These are phyloP conservation scores for Neodon shergylaensis DNA, from an alignment of 2,113 vertebrate genomes.

Conservation along the genomic window DNA sequence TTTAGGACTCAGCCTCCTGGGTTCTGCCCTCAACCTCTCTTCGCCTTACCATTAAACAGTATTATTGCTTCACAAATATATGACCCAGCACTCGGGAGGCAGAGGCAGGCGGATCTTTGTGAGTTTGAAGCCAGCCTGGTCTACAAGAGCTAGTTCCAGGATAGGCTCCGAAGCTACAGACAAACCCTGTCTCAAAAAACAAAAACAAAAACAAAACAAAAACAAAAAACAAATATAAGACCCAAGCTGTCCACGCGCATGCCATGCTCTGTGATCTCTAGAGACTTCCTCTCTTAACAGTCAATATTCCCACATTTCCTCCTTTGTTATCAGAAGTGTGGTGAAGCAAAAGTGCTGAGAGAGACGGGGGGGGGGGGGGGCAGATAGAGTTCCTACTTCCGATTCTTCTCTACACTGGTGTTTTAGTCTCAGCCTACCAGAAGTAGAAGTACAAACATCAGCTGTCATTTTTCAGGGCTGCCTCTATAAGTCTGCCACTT, in stretches of 20 bases:
- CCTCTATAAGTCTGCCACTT: not conserved
- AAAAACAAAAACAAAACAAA: too few relatives aligned
- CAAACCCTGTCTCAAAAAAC: too few relatives aligned
- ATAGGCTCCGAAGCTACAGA: too few relatives aligned
- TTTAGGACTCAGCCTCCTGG: not conserved
- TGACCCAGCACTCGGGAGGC: not conserved
- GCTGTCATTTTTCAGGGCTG: not conserved
- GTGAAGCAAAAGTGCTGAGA: too few relatives aligned
- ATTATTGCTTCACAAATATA: not conserved
- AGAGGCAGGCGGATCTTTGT: too few relatives aligned
- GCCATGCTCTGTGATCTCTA: not conserved
- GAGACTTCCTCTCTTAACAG: not conserved
- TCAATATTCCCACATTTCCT: not conserved
- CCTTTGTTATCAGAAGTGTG: too few relatives aligned
- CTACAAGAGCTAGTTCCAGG: too few relatives aligned
- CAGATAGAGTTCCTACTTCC: not conserved
- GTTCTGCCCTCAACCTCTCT: not conserved
- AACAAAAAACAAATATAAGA: too few relatives aligned
- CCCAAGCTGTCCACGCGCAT: not conserved
- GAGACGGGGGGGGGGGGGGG: too few relatives aligned
- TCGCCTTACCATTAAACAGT: not conserved
- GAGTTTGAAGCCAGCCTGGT: too few relatives aligned
- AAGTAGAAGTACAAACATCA: not conserved
- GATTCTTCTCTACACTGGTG: not conserved
- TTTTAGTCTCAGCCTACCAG: not conserved